Conservation (phyloP, 2,113 vertebrate species). For the Gulo gulo region DNA sequence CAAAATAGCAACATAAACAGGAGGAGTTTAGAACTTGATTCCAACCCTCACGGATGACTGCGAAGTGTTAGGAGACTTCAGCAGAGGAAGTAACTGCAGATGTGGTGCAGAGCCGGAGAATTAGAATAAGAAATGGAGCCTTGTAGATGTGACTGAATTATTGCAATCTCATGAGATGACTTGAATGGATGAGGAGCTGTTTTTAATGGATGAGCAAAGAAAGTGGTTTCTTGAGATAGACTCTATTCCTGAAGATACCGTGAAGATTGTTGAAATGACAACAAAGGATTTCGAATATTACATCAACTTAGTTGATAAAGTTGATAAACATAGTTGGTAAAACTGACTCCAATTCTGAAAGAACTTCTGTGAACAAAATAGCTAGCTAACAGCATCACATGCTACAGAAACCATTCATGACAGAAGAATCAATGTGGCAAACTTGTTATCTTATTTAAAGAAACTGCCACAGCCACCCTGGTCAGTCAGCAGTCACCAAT, state of each 20-base stretch:
- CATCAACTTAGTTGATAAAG: neutral
- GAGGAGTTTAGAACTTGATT: neutral
- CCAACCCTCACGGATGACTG: neutral
- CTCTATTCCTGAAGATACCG: neutral
- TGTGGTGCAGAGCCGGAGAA: neutral
- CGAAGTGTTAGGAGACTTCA: neutral
- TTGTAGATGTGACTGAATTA: neutral
- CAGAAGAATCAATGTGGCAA: neutral
- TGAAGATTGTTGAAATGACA: neutral
- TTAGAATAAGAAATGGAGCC: neutral
- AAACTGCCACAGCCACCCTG: neutral
- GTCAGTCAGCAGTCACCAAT: neutral
- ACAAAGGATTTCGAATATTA: neutral
- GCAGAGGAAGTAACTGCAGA: neutral
- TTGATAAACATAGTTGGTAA: neutral
- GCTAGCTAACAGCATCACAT: neutral
- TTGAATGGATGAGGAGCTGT: neutral
- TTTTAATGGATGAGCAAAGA: neutral
- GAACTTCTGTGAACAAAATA: neutral
- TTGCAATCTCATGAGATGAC: neutral
- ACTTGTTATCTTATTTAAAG: neutral
- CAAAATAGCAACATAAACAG: neutral
- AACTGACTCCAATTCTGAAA: neutral
- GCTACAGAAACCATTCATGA: neutral
- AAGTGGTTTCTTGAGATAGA: neutral